Evolutionary conservation across 2,797 vertebrate species (phyloP).

Genomic region (Megaceryle alcyon): DNA sequence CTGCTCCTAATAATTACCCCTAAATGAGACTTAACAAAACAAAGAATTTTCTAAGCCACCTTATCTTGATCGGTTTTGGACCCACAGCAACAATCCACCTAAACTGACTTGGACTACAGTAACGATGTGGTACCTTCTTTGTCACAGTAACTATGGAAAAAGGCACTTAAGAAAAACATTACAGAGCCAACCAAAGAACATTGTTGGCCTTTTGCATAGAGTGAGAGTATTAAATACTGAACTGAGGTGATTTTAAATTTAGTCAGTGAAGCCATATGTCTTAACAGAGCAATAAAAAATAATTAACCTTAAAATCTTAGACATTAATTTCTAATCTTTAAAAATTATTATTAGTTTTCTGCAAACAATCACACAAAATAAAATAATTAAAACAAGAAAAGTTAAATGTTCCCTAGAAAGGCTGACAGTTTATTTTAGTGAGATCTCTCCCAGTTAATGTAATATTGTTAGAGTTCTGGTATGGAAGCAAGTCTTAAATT

Average conservation of each 20-base stretch:
- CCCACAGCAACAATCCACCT: background rate
- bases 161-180: slow-evolving; percentile 19
- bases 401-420: background rate
- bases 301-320: slow-evolving; percentile 26
- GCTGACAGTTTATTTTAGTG: background rate
- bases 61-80: background rate
- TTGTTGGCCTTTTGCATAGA: background rate
- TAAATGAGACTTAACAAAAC: background rate
- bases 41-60: background rate
- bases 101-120: background rate
- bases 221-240: background rate
- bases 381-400: background rate
- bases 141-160: background rate
- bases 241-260: slow-evolving; percentile 7
- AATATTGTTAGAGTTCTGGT: background rate
- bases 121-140: background rate
- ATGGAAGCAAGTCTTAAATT: background rate
- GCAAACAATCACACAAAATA: slow-evolving; percentile 21
- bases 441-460: background rate
- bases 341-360: slow-evolving; percentile 12
- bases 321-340: slow-evolving; percentile 14
- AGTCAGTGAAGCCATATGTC: background rate
- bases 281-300: background rate
- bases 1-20: background rate
- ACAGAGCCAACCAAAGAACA: background rate